phyloP scores from a whole-genome alignment of 2,113 vertebrate genomes.

The Sinocyclocheilus maitianheensis region DNA sequence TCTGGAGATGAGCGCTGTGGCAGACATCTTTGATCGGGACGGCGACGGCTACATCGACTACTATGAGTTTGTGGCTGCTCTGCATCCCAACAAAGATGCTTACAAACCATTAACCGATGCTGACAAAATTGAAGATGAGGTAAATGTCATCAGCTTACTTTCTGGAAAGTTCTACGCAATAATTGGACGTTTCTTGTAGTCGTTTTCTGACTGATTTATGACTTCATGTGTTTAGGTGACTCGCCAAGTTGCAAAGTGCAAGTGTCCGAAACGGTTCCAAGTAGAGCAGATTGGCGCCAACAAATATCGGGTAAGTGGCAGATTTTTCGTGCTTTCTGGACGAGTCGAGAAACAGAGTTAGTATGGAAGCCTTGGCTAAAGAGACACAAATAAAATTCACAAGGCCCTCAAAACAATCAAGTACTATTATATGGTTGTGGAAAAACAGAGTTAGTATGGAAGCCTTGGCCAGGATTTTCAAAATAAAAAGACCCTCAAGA shows the following conservation, averaged over 20 bases:
- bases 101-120: conserved; percentile 97
- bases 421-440: neutral
- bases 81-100: conserved; percentile 98
- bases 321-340: neutral
- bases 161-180: neutral
- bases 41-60: conserved; percentile 98
- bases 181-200: neutral
- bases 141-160: conserved; percentile 57
- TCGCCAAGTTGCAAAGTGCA: conserved; percentile 97
- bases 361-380: neutral
- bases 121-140: conserved; percentile 99
- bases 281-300: conserved; percentile 99
- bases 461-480: no score
- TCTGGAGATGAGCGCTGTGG: conserved; percentile 98
- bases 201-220: conserved; percentile 1
- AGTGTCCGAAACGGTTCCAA: conserved; percentile 98
- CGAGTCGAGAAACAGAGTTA: conserved; percentile 22
- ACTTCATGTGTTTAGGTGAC: conserved; percentile 83
- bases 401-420: neutral
- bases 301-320: conserved; percentile 91
- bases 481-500: neutral
- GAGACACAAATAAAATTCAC: neutral
- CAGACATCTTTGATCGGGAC: conserved; percentile 97
- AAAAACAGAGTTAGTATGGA: no score
- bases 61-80: conserved; percentile 97